Conservation (phyloP, 1,140 invertebrate genomes). For the Zaprionus kolodkinae region DNA sequence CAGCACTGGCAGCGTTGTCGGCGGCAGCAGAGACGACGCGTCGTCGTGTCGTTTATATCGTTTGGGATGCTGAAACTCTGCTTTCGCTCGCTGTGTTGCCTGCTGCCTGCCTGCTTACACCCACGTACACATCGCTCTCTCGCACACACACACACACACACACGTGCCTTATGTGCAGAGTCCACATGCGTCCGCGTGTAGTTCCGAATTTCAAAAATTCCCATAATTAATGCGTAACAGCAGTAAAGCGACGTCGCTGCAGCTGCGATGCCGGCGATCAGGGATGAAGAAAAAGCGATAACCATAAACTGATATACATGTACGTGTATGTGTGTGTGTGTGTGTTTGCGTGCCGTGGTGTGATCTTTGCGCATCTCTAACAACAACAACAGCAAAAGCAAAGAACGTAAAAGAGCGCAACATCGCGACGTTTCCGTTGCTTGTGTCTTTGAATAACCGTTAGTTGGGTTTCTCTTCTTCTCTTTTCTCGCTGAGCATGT, state of each 20-base stretch:
- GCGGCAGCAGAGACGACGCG: neutral
- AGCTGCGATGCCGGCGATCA: constrained; percentile 27
- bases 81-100: neutral
- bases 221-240: constrained; percentile 75
- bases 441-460: constrained; percentile 31
- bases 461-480: constrained; percentile 21
- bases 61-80: constrained; percentile 22
- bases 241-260: constrained; percentile 29
- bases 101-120: neutral
- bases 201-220: constrained; percentile 55
- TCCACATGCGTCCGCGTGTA: constrained; percentile 19
- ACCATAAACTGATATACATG: constrained; percentile 19
- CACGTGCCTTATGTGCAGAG: constrained; percentile 4
- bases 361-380: constrained; percentile 23
- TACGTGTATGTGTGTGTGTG: neutral
- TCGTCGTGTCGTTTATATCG: constrained; percentile 19
- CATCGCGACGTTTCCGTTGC: constrained; percentile 23
- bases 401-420: neutral
- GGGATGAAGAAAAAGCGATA: constrained; percentile 36
- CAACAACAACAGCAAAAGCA: neutral
- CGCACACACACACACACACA: constrained; percentile 14
- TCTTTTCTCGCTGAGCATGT: constrained; percentile 37
- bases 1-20: neutral
- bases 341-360: neutral
- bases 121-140: neutral